Evolutionary conservation across 2,113 vertebrate genomes (phyloP), one percentile per base, ranked within the genome.

Genomic region (Gopherus evgoodei): DNA sequence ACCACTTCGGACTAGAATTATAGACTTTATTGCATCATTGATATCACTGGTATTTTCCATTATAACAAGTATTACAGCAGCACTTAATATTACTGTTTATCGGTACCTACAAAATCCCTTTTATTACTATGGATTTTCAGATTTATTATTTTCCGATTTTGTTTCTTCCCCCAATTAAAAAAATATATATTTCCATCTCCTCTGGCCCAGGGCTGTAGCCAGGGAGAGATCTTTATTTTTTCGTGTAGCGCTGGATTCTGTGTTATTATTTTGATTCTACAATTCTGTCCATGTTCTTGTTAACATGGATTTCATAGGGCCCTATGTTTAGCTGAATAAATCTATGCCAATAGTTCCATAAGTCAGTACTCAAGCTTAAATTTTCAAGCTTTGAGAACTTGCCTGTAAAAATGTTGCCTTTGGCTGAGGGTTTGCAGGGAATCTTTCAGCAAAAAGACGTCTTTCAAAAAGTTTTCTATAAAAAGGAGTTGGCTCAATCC

Each of bases 1-100:
- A 85, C 95, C 96, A 95, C 93, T 97, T 97, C 95, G 95, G 84
- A 96, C 76, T 95, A 96, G 89, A 91, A 95, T 96, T 96, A 89
- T 96, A 97, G 97, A 89, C 29, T 27, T 96, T 96, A 89, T 13
- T 38, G 29, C 17, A 94, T 88, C 53, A 35, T 88, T 59, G 81
- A 59, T 59, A 93, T 56, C 53, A 35, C 90, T 56, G 78, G 54
- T 65, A 93, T 56, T 90, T 87, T 50, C 22, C 24, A 87, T 82
- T 94, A n/a, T 80, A 96, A 52, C 47, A 89, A 81, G 72, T 81
- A 54, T 86, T 78, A 87, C 38, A 85, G 75, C 27, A 84, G 49
- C 49, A 50, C 49, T 50, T 50, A 50, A 50, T 14, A 50, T 50
- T 50, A 50, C 12, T 50, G 49, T 50, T 50, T 53, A 53, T 53